phyloP scores from a whole-genome alignment of 2,888 invertebrate species.

The Lamellibrachia satsuma region DNA sequence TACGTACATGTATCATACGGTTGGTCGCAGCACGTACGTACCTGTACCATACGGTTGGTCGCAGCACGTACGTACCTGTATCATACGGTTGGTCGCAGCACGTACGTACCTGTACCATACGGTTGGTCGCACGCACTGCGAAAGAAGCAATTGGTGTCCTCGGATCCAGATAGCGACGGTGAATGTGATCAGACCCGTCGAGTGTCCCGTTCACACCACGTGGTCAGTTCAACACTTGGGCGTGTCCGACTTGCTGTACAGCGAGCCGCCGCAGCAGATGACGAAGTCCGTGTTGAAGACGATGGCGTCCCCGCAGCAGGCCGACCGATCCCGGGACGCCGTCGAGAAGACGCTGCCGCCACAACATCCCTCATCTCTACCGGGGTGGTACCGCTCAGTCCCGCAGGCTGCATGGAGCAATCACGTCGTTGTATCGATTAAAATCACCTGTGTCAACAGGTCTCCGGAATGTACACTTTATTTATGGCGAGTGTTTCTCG shows the following conservation, averaged over 20 bases:
- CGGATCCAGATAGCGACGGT: too few relatives aligned
- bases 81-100: too few relatives aligned
- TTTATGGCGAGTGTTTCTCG: too few relatives aligned
- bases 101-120: too few relatives aligned
- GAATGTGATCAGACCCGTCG: neutral
- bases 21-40: too few relatives aligned
- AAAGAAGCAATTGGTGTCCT: too few relatives aligned
- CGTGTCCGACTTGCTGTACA: slow-evolving; percentile 6
- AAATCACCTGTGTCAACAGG: too few relatives aligned
- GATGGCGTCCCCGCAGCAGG: neutral
- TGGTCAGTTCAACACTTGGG: neutral
- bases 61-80: too few relatives aligned
- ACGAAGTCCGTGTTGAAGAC: slow-evolving; percentile 3
- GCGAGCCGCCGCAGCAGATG: slow-evolving; percentile 13
- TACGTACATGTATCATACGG: too few relatives aligned
- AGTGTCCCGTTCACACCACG: neutral
- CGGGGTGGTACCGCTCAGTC: neutral
- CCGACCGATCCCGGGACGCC: neutral
- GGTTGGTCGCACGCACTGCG: too few relatives aligned
- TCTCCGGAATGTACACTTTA: too few relatives aligned
- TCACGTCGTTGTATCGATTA: neutral
- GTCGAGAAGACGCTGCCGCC: neutral
- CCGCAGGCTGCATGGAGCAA: neutral
- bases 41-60: too few relatives aligned
- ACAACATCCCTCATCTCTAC: neutral